Evolutionary conservation across 2,888 invertebrate species (phyloP).

Genomic region (Nymphalis c-album): DNA sequence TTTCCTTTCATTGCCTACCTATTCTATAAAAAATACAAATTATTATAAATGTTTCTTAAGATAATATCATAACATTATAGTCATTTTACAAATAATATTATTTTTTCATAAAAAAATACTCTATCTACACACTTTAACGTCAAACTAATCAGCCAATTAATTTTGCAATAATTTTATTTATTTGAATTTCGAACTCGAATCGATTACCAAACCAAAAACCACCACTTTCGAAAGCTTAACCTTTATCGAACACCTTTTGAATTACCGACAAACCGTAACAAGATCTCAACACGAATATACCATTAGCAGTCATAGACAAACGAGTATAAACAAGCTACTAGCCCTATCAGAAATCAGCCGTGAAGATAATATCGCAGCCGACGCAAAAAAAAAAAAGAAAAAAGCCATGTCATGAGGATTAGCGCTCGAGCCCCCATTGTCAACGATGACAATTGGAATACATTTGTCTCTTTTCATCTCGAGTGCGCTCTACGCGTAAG

Average conservation of each 20-base stretch:
- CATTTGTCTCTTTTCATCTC: slow-evolving; percentile 63
- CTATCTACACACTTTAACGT: too few relatives aligned
- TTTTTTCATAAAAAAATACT: too few relatives aligned
- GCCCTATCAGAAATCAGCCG: slow-evolving; percentile 70
- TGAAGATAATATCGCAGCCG: slow-evolving; percentile 61
- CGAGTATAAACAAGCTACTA: slow-evolving; percentile 67
- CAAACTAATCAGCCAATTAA: too few relatives aligned
- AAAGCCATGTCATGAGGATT: slow-evolving; percentile 76
- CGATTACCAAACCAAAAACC: slow-evolving; percentile 29
- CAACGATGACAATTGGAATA: slow-evolving; percentile 71
- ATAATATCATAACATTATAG: too few relatives aligned
- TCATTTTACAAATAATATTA: too few relatives aligned
- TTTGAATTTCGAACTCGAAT: neutral
- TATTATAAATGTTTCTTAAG: too few relatives aligned
- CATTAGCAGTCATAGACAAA: slow-evolving; percentile 69
- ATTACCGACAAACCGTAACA: slow-evolving; percentile 63
- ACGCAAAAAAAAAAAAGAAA: slow-evolving; percentile 61
- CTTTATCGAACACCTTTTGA: slow-evolving; percentile 53
- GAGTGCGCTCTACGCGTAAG: slow-evolving; percentile 38
- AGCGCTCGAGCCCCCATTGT: slow-evolving; percentile 69
- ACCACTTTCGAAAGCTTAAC: slow-evolving; percentile 42
- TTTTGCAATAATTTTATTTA: too few relatives aligned
- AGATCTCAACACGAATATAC: slow-evolving; percentile 71
- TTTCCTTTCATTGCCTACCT: too few relatives aligned
- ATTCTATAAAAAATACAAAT: too few relatives aligned